Base-by-base conservation (phyloP, 2,888 invertebrate species). In the Lissonota sp. region DNA sequence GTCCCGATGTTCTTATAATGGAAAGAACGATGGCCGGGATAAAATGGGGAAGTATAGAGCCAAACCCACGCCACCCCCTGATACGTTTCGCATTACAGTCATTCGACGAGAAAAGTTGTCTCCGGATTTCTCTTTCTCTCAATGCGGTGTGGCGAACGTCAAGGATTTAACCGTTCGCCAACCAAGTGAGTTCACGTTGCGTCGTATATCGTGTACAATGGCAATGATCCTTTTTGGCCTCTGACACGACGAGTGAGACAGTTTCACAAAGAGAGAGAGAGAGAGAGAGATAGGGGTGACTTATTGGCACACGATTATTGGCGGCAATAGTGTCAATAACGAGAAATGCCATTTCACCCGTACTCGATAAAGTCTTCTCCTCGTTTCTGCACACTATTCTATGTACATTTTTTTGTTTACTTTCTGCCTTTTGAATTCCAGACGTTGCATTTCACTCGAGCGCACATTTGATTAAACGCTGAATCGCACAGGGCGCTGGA, bases 41-140 rank as follows among this genome's bases (percentile, higher is more conserved):
- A 80, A 84, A 84, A 79, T 74, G 73, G 77, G 73, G 77, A 80
- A 57, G 55, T 37, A n/a, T n/a, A 53, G 60, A 75, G 37, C 51
- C 42, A n/a, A 7, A 7, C 62, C 62, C 40, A 16, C 14, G 37
- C 26, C 55, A 4, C 10, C 39, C 4, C 64, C 58, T 53, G 70
- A 26, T 73, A 75, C 55, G 69, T 69, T 67, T 42, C 49, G 83
- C 81, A 77, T 84, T 83, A 81, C 79, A 57, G 80, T 80, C 83
- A 79, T 82, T 84, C 82, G 63, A 70, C 66, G 83, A 76, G 79
- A 79, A 83, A 80, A 81, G 80, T 74, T 80, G 80, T 83, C 82
- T 83, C 78, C 71, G 78, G 81, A 62, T 71, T 44, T 67, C 42
- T 51, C 73, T 60, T 57, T 14, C 26, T 26, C 26, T 26, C 26